Evolutionary conservation across 2,888 invertebrate genomes (phyloP).

Genomic region (Pammene fasciana): DNA sequence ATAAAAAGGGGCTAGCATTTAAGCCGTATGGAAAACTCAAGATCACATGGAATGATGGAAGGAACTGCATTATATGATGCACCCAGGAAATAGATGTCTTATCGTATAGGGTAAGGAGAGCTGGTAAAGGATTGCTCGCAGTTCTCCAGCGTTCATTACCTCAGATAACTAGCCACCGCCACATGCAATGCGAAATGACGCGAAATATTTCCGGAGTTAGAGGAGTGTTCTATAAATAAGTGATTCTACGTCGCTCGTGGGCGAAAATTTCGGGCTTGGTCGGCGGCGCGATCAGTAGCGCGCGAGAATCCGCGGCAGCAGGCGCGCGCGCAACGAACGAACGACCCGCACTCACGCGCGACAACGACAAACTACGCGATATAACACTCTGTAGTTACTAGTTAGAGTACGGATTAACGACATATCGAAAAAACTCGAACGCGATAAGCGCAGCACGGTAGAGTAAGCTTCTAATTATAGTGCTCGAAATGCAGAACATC

Average conservation of each 20-base stretch:
- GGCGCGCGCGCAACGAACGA: slow-evolving; percentile 83
- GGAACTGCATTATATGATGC: not conserved
- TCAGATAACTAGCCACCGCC: slow-evolving; percentile 70
- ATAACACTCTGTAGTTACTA: slow-evolving; percentile 60
- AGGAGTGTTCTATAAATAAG: slow-evolving; percentile 82
- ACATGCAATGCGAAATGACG: slow-evolving; percentile 81
- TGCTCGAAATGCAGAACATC: slow-evolving; percentile 83
- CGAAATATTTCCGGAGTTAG: slow-evolving; percentile 84
- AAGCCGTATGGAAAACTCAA: not conserved
- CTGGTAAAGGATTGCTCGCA: not conserved
- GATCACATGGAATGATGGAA: not conserved
- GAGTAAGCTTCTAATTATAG: slow-evolving; percentile 83
- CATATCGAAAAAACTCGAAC: slow-evolving; percentile 81
- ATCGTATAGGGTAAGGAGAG: not conserved
- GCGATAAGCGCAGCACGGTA: slow-evolving; percentile 71
- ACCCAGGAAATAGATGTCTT: not conserved
- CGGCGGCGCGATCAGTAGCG: slow-evolving; percentile 75
- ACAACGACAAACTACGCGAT: slow-evolving; percentile 57
- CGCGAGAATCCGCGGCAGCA: slow-evolving; percentile 81
- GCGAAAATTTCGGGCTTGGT: slow-evolving; percentile 77
- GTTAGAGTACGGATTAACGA: slow-evolving; percentile 80
- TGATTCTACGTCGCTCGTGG: slow-evolving; percentile 79
- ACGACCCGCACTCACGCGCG: slow-evolving; percentile 80
- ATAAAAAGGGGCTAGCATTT: not conserved
- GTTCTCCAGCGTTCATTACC: slow-evolving; percentile 57